These are phyloP conservation scores for Uropetala carovei DNA, from an alignment of 2,888 invertebrate species.

Conservation along the genomic window DNA sequence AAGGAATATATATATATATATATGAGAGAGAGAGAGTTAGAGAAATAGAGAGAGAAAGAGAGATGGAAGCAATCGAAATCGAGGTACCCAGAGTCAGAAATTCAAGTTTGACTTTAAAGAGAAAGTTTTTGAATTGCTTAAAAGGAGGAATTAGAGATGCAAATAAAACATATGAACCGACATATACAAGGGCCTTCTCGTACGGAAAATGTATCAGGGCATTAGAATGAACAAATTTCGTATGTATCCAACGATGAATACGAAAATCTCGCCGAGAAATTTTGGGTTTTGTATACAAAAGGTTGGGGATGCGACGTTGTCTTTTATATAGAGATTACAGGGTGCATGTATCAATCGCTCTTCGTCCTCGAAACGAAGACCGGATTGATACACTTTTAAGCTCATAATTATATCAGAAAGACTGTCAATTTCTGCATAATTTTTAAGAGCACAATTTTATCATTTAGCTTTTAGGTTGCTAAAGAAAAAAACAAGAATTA, in stretches of 20 bases:
- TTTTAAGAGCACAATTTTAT: too few species aligned
- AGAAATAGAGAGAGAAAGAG: neutral
- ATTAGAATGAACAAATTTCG: neutral
- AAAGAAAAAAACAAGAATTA: too few species aligned
- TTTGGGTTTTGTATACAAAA: neutral
- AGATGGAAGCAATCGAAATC: neutral
- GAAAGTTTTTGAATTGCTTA: conserved; percentile 27
- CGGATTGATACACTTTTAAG: too few species aligned
- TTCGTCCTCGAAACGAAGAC: too few species aligned
- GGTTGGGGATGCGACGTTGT: neutral
- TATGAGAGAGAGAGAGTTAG: neutral
- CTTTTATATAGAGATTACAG: too few species aligned
- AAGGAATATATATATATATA: too few species aligned
- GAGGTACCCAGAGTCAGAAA: conserved; percentile 4
- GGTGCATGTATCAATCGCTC: too few species aligned
- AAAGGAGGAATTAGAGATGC: neutral
- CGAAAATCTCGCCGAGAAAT: neutral
- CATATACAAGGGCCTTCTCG: neutral
- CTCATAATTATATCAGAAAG: neutral
- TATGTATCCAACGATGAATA: neutral
- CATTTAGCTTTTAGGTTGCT: too few species aligned
- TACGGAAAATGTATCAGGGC: conserved; percentile 26
- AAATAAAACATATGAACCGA: neutral
- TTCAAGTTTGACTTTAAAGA: neutral
- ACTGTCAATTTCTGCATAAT: neutral